A percentile compares a stretch with the other conserved stretches of the same genome.
Conservation (phyloP, 2,797 vertebrate genomes). For the Champsocephalus gunnari region DNA sequence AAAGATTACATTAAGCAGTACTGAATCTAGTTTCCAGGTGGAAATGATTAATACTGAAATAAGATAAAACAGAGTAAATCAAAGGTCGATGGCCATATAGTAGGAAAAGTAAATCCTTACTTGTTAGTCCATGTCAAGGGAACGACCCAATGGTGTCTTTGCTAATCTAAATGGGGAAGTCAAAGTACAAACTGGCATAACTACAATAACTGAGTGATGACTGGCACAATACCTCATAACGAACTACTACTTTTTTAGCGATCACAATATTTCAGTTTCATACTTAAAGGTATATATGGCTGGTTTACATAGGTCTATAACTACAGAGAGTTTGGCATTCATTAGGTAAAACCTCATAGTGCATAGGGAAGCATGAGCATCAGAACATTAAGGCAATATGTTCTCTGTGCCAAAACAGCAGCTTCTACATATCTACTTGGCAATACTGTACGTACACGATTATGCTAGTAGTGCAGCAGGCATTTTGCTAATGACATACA, state of each 20-base stretch:
- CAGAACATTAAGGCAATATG: constrained; percentile 1
- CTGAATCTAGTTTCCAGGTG: background rate
- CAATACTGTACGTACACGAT: background rate
- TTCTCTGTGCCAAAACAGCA: background rate
- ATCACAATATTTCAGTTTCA: constrained; percentile 2
- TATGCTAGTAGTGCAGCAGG: background rate
- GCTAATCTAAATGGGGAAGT: background rate
- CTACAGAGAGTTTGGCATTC: constrained; percentile 14
- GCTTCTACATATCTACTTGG: constrained; percentile 5
- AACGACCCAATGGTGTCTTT: background rate
- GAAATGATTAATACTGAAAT: constrained; percentile 42
- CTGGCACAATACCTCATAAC: background rate
- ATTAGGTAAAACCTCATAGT: background rate
- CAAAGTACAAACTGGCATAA: constrained; percentile 22
- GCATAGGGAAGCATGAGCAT: constrained; percentile 6
- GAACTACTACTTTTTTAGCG: background rate
- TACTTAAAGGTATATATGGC: background rate
- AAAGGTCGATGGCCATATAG: background rate
- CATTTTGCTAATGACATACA: background rate
- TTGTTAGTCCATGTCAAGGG: background rate
- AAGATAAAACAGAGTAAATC: background rate
- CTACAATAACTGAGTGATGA: constrained; percentile 7
- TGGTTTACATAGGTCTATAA: background rate
- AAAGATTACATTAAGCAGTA: background rate
- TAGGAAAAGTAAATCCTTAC: background rate